A percentile compares a stretch with the other conserved stretches of the same genome.
Evolutionary conservation across 1,140 invertebrate genomes (phyloP).

Genomic region (Trichonephila inaurata): DNA sequence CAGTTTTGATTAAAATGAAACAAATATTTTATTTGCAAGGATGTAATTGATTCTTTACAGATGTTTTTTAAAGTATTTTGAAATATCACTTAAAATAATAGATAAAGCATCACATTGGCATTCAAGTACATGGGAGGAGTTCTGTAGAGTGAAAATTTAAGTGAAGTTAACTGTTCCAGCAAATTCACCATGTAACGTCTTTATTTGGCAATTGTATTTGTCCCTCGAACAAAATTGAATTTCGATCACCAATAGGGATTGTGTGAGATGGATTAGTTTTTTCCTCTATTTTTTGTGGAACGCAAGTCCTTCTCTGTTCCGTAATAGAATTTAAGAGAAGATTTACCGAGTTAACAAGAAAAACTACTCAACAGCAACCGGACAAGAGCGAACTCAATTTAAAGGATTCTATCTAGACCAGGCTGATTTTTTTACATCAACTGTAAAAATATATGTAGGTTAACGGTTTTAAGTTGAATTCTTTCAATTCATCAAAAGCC

Average conservation of each 20-base stretch:
- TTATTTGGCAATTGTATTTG: neutral
- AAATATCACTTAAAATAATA: no score
- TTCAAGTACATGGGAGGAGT: no score
- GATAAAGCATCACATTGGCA: no score
- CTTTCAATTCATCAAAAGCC: no score
- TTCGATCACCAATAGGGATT: constrained; percentile 5
- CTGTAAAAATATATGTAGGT: no score
- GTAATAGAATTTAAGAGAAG: constrained; percentile 2
- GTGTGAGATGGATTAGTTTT: neutral
- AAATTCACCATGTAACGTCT: neutral
- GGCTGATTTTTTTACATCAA: neutral
- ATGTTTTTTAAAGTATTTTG: no score
- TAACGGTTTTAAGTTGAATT: no score
- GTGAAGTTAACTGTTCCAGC: neutral
- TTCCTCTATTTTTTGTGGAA: neutral
- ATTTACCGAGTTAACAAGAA: neutral
- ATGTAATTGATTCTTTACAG: no score
- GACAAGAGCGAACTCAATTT: neutral
- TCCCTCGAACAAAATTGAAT: neutral
- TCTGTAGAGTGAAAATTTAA: neutral
- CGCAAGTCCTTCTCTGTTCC: neutral
- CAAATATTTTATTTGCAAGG: no score
- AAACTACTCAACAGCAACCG: neutral
- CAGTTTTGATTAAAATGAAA: no score
- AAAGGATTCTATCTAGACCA: neutral